Base-by-base conservation (phyloP, 1,140 invertebrate genomes). In the Calycopis cecrops region DNA sequence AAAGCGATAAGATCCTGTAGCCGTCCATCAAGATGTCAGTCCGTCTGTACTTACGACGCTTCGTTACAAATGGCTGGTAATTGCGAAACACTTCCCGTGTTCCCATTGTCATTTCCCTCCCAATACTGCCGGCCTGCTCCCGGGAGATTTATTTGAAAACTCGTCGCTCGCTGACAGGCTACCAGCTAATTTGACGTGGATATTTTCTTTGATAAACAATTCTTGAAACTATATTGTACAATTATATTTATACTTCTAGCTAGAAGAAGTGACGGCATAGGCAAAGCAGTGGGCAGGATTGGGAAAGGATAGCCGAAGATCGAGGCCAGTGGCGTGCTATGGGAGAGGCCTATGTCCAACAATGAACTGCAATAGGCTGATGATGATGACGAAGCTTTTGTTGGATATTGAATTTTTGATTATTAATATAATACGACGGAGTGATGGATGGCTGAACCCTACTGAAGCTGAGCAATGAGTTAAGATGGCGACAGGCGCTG, bases 61-160 rank as follows among this genome's bases (percentile, higher is more conserved):
- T 14, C 9, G 38, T 40, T 40, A 40, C 38, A 40, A 40, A 44
- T 44, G 40, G 16, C 17, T 1, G 14, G 9, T 44, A 44, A 44
- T 44, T 44, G 40, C 40, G 14, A 9, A 44, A 44, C 40, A 18
- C 40, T 44, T 44, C 40, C 40, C 40, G 40, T 28, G 6, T 12
- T 44, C 14, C 40, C 12, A 44, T 44, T 44, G 40, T 18, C 40
- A 17, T 17, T 18, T 44, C 40, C 14, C 17, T 44, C 40, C 40
- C 40, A 16, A 44, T 40, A 40, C 9, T 28, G 2, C 21, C 21
- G 21, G 6, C 6, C 21, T 44, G 40, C 16, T 18, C 40, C 12
- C 40, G 40, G 14, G 40, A 44, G 12, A 44, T 44, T 44, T 44
- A 44, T 44, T 44, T 16, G 4, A 44, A 44, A 44, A 44, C 40